Evolutionary conservation across 2,888 invertebrate genomes (phyloP).

Genomic region (Cyclophora albipunctata): DNA sequence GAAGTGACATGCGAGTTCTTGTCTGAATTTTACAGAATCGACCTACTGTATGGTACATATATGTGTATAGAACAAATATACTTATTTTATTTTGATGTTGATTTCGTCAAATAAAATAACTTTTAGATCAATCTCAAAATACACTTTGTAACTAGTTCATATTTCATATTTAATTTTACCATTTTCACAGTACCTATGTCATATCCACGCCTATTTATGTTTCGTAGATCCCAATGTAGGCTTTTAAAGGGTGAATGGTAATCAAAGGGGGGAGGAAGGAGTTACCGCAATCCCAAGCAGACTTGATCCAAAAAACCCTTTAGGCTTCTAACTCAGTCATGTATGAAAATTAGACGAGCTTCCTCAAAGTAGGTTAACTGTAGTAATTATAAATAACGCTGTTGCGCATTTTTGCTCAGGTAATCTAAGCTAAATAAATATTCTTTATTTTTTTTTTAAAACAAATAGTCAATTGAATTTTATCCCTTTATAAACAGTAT

Average conservation of each 20-base stretch:
- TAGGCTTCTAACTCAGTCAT: slow-evolving; percentile 35
- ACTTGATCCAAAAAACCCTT: slow-evolving; percentile 61
- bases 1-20: no score
- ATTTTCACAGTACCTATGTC: neutral
- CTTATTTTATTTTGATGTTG: no score
- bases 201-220: slow-evolving; percentile 34
- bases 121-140: no score
- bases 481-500: neutral
- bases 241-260: slow-evolving; percentile 60
- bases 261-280: slow-evolving; percentile 52
- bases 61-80: no score
- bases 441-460: neutral
- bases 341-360: slow-evolving; percentile 4
- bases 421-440: neutral
- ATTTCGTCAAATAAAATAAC: no score
- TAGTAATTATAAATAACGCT: neutral
- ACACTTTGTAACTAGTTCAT: no score
- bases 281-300: slow-evolving; percentile 51
- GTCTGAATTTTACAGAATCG: no score
- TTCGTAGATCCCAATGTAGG: slow-evolving; percentile 27
- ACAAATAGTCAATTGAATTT: neutral
- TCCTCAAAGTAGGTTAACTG: neutral
- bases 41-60: no score
- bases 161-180: no score
- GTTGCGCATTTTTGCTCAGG: neutral